These are phyloP conservation scores for Coremacera marginata DNA, from an alignment of 2,888 invertebrate genomes.

Conservation along the genomic window DNA sequence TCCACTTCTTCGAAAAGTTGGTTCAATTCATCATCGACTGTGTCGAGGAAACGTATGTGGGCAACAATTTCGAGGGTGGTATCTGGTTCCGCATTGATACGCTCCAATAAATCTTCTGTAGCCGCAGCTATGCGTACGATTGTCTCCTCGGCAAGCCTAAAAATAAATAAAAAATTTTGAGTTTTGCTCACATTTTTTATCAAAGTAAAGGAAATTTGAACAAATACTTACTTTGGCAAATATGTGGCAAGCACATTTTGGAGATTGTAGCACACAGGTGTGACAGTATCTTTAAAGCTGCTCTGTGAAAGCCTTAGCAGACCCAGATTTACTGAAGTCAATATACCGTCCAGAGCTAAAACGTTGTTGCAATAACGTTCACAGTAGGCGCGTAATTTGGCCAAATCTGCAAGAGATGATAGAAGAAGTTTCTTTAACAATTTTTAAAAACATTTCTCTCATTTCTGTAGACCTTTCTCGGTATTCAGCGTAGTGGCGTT, in stretches of 20 bases:
- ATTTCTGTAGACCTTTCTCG: conserved; percentile 70
- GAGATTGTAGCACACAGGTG: conserved; percentile 79
- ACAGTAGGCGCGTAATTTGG: conserved; percentile 77
- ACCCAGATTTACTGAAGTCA: conserved; percentile 79
- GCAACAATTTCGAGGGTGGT: conserved; percentile 79
- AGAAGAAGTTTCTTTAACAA: neutral
- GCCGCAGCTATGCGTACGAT: conserved; percentile 68
- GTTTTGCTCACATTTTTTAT: neutral
- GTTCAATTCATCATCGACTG: conserved; percentile 76
- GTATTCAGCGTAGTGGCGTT: conserved; percentile 75
- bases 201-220: neutral
- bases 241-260: conserved; percentile 75
- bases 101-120: conserved; percentile 73
- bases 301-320: conserved; percentile 78
- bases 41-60: conserved; percentile 72
- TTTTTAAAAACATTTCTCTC: neutral
- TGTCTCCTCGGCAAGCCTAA: conserved; percentile 76
- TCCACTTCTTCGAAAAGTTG: conserved; percentile 80
- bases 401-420: conserved; percentile 69
- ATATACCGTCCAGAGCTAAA: conserved; percentile 76
- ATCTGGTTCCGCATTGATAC: conserved; percentile 76
- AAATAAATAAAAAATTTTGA: neutral
- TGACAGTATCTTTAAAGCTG: conserved; percentile 79
- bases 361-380: conserved; percentile 79
- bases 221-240: conserved; percentile 74